Evolutionary conservation across 2,888 invertebrate species (phyloP).

Genomic region (Venusia cambrica): DNA sequence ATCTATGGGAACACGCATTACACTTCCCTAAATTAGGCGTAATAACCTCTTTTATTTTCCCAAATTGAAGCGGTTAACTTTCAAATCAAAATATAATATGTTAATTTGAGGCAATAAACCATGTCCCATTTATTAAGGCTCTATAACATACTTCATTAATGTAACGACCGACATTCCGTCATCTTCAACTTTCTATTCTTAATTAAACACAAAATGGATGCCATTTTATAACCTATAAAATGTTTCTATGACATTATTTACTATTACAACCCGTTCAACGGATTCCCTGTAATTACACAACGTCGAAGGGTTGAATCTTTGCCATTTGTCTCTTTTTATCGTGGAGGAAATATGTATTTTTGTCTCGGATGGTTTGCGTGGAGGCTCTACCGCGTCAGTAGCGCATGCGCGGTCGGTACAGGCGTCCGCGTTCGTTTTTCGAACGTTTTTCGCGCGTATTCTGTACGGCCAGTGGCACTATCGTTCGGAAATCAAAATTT

Average conservation of each 20-base stretch:
- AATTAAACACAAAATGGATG: constrained; percentile 33
- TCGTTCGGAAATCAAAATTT: constrained; percentile 32
- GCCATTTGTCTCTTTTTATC: constrained; percentile 44
- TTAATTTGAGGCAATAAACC: constrained; percentile 30
- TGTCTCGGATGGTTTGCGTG: constrained; percentile 48
- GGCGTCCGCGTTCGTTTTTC: constrained; percentile 54
- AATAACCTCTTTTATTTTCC: constrained; percentile 15
- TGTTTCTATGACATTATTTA: constrained; percentile 43
- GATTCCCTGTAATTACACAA: constrained; percentile 36
- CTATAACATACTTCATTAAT: constrained; percentile 32
- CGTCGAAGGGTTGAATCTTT: constrained; percentile 50
- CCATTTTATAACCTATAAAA: constrained; percentile 39
- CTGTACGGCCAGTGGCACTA: constrained; percentile 32
- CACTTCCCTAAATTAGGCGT: constrained; percentile 11
- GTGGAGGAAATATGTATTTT: constrained; percentile 29
- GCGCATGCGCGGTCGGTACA: constrained; percentile 63
- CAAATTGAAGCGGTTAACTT: constrained; percentile 17
- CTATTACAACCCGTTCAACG: constrained; percentile 45
- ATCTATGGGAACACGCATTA: constrained; percentile 18
- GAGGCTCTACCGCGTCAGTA: constrained; percentile 61
- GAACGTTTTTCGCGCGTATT: constrained; percentile 52
- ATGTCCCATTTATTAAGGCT: constrained; percentile 27
- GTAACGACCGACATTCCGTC: constrained; percentile 26
- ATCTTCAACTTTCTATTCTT: constrained; percentile 34
- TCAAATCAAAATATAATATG: constrained; percentile 22